Conservation (phyloP, 2,888 invertebrate genomes). For the Tachina fera region DNA sequence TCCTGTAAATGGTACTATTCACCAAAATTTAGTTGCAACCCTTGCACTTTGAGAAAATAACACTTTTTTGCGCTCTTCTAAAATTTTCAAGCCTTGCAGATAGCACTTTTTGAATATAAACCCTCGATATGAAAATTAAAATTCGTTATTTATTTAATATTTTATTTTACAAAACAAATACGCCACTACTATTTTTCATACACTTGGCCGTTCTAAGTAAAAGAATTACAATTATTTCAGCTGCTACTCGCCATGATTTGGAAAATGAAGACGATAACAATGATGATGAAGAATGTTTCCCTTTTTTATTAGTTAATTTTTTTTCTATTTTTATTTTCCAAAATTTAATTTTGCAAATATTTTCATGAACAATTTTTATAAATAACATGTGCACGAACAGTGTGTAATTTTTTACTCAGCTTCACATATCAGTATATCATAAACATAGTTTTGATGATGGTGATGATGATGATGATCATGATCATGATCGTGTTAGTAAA, state of each 20-base stretch:
- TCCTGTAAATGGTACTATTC: no score
- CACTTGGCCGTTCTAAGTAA: conserved; percentile 35
- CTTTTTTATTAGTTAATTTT: conserved; percentile 10
- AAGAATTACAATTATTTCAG: conserved; percentile 4
- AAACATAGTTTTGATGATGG: neutral
- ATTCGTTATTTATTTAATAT: conserved; percentile 5
- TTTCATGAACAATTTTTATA: conserved; percentile 35
- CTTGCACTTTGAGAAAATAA: no score
- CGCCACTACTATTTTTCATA: neutral
- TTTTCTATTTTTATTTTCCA: conserved; percentile 28
- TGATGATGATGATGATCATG: neutral
- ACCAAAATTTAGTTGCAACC: no score
- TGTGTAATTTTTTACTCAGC: conserved; percentile 26
- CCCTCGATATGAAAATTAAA: no score
- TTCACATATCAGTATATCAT: conserved; percentile 37
- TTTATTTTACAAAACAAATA: conserved; percentile 17
- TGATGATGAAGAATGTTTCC: conserved; percentile 12
- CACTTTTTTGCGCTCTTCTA: no score
- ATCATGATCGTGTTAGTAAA: conserved; percentile 29
- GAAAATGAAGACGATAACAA: neutral
- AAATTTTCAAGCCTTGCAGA: no score
- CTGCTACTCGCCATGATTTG: neutral
- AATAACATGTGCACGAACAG: conserved; percentile 17
- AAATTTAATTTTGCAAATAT: conserved; percentile 33
- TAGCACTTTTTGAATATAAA: no score